Conservation (phyloP, 2,797 vertebrate genomes). For the Melanotaenia nigrans region DNA sequence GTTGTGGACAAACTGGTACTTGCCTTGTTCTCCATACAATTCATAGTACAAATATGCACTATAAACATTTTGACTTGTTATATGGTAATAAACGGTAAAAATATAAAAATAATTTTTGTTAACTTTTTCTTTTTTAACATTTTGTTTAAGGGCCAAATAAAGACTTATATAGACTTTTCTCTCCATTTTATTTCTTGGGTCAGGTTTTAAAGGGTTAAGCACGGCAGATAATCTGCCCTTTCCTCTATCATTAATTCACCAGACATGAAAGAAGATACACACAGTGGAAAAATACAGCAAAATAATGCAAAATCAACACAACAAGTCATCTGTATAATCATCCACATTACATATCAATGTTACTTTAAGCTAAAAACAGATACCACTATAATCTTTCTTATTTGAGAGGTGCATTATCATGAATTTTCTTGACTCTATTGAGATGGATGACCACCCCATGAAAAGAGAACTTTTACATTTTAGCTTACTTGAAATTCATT, state of each 20-base stretch:
- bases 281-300: neutral
- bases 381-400: neutral
- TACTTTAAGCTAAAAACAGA: neutral
- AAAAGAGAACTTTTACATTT: neutral
- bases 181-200: no score
- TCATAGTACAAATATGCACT: no score
- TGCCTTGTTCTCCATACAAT: no score
- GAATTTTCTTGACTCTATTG: neutral
- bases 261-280: neutral
- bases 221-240: constrained; percentile 3
- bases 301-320: neutral
- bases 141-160: no score
- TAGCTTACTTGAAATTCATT: neutral
- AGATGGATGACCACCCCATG: neutral
- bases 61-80: no score
- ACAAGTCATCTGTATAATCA: neutral
- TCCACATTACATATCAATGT: neutral
- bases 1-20: no score
- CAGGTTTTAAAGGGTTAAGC: neutral
- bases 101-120: no score
- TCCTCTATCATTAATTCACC: constrained; percentile 7
- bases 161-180: no score
- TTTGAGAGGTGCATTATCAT: neutral
- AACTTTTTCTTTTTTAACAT: no score
- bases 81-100: no score